These are phyloP conservation scores for Odontesthes bonariensis DNA, from an alignment of 2,113 vertebrate genomes.

Conservation along the genomic window DNA sequence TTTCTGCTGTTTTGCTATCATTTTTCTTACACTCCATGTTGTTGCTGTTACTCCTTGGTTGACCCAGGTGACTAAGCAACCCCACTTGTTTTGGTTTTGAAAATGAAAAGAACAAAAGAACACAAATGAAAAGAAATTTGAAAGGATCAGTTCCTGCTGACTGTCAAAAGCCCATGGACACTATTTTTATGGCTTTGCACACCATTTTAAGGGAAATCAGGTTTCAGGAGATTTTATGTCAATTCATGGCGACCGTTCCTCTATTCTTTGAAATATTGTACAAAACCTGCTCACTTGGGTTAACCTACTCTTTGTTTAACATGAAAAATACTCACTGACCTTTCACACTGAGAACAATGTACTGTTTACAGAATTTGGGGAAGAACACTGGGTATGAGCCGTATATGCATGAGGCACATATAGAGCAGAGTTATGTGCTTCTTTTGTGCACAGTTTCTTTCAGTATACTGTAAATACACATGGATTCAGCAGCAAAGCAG, in stretches of 20 bases:
- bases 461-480: background rate
- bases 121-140: background rate
- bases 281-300: too few species aligned
- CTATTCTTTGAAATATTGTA: too few species aligned
- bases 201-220: too few species aligned
- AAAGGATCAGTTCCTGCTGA: background rate
- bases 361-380: background rate
- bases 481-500: background rate
- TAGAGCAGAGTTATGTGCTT: background rate
- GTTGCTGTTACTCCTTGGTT: background rate
- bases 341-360: background rate
- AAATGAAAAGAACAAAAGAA: too few species aligned
- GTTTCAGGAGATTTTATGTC: too few species aligned
- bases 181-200: too few species aligned
- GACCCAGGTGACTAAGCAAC: background rate
- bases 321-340: background rate
- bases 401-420: background rate
- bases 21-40: slow-evolving; percentile 2
- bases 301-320: too few species aligned
- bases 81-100: background rate
- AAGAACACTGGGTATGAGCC: background rate
- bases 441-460: background rate
- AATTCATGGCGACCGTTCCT: too few species aligned
- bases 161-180: background rate
- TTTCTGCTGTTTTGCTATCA: background rate